Conservation (phyloP, 2,888 invertebrate genomes). For the Eristalinus sepulchralis region DNA sequence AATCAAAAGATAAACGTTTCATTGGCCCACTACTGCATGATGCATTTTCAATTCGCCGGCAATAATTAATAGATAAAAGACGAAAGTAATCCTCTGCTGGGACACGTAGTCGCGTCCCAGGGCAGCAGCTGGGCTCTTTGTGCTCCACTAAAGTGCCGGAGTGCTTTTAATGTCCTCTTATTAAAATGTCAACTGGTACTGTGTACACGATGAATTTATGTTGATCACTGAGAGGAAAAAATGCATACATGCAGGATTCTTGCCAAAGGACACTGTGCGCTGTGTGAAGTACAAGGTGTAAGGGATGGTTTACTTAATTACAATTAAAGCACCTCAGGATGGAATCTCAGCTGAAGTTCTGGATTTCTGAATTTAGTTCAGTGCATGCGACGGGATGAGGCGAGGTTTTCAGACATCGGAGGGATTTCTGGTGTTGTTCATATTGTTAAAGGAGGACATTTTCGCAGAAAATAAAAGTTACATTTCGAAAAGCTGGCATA, state of each 20-base stretch:
- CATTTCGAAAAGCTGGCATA: too few species aligned
- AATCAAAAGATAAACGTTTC: slow-evolving; percentile 56
- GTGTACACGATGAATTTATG: slow-evolving; percentile 36
- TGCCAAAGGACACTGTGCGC: background rate
- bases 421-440: background rate
- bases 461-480: too few species aligned
- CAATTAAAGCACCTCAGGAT: background rate
- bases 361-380: background rate
- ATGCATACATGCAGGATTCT: background rate
- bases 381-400: background rate
- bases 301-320: slow-evolving; percentile 15
- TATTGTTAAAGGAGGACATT: too few species aligned
- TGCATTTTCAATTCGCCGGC: slow-evolving; percentile 39
- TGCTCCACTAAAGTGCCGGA: slow-evolving; percentile 17
- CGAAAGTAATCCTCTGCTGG: slow-evolving; percentile 4
- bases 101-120: background rate
- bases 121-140: background rate
- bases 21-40: slow-evolving; percentile 10
- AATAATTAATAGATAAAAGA: slow-evolving; percentile 51
- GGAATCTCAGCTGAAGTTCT: background rate
- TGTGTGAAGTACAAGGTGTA: background rate
- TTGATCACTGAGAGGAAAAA: slow-evolving; percentile 39
- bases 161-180: slow-evolving; percentile 49
- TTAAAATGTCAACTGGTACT: slow-evolving; percentile 49
- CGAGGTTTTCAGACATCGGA: background rate